phyloP scores from a whole-genome alignment of 1,140 invertebrate genomes.

The Lethrus apterus region DNA sequence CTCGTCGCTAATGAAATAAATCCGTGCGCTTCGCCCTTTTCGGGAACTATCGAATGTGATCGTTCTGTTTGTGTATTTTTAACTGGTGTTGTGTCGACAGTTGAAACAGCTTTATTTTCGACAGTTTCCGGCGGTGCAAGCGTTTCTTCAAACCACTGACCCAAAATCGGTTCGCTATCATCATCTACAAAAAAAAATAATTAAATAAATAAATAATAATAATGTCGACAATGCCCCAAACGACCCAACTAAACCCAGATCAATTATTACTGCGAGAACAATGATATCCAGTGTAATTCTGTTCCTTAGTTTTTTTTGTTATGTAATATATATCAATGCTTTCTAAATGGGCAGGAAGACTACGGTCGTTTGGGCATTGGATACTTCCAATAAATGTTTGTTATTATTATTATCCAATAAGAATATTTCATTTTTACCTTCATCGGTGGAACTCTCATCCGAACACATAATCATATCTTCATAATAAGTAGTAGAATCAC shows the following conservation, averaged over 20 bases:
- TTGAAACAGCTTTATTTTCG: conserved; percentile 50
- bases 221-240: too few species aligned
- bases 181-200: conserved; percentile 47
- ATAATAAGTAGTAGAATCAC: conserved; percentile 88
- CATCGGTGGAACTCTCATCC: conserved; percentile 79
- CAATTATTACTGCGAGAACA: too few species aligned
- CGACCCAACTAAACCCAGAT: too few species aligned
- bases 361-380: too few species aligned
- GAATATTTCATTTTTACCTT: conserved; percentile 48
- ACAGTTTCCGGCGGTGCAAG: conserved; percentile 67
- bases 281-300: too few species aligned
- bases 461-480: conserved; percentile 87
- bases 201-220: too few species aligned
- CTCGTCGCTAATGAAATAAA: conserved; percentile 73
- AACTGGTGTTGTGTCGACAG: conserved; percentile 41
- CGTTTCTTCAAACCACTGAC: conserved; percentile 89
- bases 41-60: conserved; percentile 61
- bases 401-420: too few species aligned
- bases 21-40: conserved; percentile 83
- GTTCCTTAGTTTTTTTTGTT: too few species aligned
- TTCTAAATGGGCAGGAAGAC: too few species aligned
- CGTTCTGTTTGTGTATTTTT: conserved; percentile 33
- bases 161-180: conserved; percentile 85
- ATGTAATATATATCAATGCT: too few species aligned
- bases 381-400: too few species aligned